Conservation (phyloP, 2,888 invertebrate species). For the Ophioninae sp. region DNA sequence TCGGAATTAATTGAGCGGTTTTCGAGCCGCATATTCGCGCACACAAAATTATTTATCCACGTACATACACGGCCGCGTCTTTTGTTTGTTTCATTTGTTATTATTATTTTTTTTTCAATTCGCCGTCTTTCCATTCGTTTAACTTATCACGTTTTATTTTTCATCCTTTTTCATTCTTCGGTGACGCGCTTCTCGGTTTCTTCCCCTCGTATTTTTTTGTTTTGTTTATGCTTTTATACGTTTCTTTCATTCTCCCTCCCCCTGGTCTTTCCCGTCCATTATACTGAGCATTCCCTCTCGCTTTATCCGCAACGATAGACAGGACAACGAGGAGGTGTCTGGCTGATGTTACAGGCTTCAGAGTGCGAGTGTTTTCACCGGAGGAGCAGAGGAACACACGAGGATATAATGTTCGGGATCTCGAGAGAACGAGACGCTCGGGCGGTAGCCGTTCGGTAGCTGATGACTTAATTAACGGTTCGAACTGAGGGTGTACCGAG, state of each 20-base stretch:
- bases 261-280: slow-evolving; percentile 55
- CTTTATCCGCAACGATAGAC: slow-evolving; percentile 29
- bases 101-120: slow-evolving; percentile 42
- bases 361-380: slow-evolving; percentile 24
- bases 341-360: neutral
- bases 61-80: slow-evolving; percentile 35
- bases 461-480: slow-evolving; percentile 78
- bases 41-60: slow-evolving; percentile 12
- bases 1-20: slow-evolving; percentile 80
- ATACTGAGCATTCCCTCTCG: slow-evolving; percentile 42
- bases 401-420: slow-evolving; percentile 23
- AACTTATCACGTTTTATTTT: slow-evolving; percentile 32
- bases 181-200: slow-evolving; percentile 37
- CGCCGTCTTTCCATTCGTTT: slow-evolving; percentile 43
- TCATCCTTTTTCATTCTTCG: slow-evolving; percentile 42
- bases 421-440: slow-evolving; percentile 37
- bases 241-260: slow-evolving; percentile 20
- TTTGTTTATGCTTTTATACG: slow-evolving; percentile 3
- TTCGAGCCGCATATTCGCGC: slow-evolving; percentile 64
- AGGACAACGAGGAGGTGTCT: neutral
- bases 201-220: slow-evolving; percentile 50
- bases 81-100: slow-evolving; percentile 62
- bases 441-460: slow-evolving; percentile 78
- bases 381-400: neutral
- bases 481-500: slow-evolving; percentile 46